Percentiles rank a stretch among this genome's conserved stretches.
These are phyloP conservation scores for Decapterus maruadsi DNA, from an alignment of 2,797 vertebrate species.

Conservation along the genomic window DNA sequence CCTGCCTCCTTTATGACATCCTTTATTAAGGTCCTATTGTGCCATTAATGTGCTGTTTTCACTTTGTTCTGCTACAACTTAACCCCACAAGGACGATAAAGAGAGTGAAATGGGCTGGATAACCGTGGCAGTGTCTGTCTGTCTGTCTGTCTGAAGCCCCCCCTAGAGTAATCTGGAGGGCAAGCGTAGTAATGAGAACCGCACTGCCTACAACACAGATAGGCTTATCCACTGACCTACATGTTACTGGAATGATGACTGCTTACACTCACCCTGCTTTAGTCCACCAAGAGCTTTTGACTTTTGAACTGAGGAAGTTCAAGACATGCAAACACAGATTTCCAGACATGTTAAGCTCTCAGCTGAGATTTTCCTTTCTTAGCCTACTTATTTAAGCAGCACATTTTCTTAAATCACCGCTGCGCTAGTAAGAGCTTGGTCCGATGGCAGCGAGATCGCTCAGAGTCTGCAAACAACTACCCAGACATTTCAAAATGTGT, in stretches of 20 bases:
- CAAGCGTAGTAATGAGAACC: conserved; percentile 65
- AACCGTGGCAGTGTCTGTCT: conserved; percentile 5
- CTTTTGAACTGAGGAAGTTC: conserved; percentile 55
- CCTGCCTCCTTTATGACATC: neutral
- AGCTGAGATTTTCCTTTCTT: conserved; percentile 53
- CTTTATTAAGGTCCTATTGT: neutral
- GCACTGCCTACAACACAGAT: conserved; percentile 59
- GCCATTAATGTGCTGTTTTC: neutral
- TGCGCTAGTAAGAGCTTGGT: conserved; percentile 16
- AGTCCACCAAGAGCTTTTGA: conserved; percentile 55
- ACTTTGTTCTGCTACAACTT: conserved; percentile 10
- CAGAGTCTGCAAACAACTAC: conserved; percentile 10
- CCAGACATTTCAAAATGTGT: conserved; percentile 49
- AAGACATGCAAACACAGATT: conserved; percentile 50
- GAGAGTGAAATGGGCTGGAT: conserved; percentile 38
- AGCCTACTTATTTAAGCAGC: conserved; percentile 61
- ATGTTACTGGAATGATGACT: conserved; percentile 70
- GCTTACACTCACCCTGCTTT: conserved; percentile 47
- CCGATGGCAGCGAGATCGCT: conserved; percentile 11
- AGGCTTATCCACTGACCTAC: conserved; percentile 79
- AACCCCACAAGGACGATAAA: neutral
- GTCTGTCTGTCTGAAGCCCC: conserved; percentile 33
- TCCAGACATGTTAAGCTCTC: conserved; percentile 68
- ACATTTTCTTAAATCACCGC: conserved; percentile 29
- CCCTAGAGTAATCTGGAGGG: conserved; percentile 60